Conservation (phyloP, 2,888 invertebrate species). For the Celastrina argiolus region DNA sequence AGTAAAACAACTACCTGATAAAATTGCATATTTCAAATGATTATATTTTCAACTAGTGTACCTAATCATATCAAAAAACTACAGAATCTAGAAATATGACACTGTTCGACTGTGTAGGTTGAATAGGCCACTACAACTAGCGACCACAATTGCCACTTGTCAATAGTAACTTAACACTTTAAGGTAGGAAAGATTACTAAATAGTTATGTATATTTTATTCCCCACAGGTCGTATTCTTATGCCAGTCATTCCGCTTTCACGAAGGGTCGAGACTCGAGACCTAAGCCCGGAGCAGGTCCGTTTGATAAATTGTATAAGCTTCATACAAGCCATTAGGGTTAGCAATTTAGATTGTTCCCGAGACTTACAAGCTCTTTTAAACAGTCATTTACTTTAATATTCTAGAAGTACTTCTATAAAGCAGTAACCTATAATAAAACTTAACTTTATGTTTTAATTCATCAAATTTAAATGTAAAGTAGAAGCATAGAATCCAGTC, state of each 20-base stretch:
- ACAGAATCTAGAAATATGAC: background rate
- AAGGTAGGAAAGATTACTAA: background rate
- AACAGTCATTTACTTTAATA: background rate
- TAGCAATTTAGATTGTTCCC: background rate
- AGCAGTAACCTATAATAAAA: background rate
- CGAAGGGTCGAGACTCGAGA: background rate
- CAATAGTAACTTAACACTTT: conserved; percentile 12
- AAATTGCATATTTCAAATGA: too few species aligned
- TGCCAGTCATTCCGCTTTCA: conserved; percentile 7
- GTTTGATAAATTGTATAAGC: background rate
- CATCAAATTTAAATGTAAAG: too few species aligned
- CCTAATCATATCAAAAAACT: too few species aligned
- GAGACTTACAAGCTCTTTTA: background rate
- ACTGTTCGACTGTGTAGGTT: background rate
- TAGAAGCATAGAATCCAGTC: too few species aligned
- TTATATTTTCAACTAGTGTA: too few species aligned
- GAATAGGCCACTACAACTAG: background rate
- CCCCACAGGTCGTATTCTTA: background rate
- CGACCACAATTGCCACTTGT: background rate
- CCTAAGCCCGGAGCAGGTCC: background rate
- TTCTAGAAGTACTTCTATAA: background rate
- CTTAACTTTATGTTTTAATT: too few species aligned
- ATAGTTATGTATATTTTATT: background rate
- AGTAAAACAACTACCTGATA: background rate
- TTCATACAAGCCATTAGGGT: background rate